Conservation (phyloP, 2,888 invertebrate genomes). For the Nycteola revayana region DNA sequence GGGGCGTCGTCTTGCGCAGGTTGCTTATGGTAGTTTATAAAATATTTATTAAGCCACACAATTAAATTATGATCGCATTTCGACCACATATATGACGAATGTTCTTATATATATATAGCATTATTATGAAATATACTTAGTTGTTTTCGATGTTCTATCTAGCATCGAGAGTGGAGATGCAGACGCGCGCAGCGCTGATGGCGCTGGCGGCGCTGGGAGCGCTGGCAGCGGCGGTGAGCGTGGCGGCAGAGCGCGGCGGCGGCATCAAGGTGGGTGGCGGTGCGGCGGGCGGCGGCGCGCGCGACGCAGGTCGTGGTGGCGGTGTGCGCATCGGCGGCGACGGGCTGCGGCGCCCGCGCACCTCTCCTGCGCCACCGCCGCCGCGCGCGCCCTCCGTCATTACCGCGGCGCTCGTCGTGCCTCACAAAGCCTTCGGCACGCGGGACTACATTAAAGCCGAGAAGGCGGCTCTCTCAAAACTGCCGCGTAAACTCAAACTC, state of each 20-base stretch:
- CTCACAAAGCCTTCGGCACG: constrained; percentile 88
- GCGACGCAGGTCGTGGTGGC: constrained; percentile 61
- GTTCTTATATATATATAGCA: too few species aligned
- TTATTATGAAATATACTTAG: too few species aligned
- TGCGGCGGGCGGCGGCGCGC: constrained; percentile 49
- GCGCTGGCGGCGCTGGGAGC: constrained; percentile 69
- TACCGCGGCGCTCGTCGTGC: constrained; percentile 88
- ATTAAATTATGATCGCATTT: too few species aligned
- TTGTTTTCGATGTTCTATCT: too few species aligned
- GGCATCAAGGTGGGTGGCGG: constrained; percentile 68
- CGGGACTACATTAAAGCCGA: constrained; percentile 88
- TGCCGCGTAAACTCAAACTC: constrained; percentile 86
- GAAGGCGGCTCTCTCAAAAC: constrained; percentile 84
- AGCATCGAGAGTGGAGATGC: constrained; percentile 75
- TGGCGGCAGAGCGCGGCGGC: constrained; percentile 64
- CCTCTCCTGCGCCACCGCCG: constrained; percentile 69
- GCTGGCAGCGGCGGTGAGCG: constrained; percentile 57
- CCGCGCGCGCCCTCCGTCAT: constrained; percentile 77
- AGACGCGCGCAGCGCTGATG: constrained; percentile 67
- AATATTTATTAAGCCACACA: too few species aligned
- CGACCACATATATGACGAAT: too few species aligned
- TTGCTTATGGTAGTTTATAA: too few species aligned
- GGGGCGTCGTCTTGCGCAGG: too few species aligned
- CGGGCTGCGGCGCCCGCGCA: constrained; percentile 62
- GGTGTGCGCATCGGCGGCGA: constrained; percentile 67